These are phyloP conservation scores for Amphipoea lucens DNA, from an alignment of 2,888 invertebrate genomes.

Conservation along the genomic window DNA sequence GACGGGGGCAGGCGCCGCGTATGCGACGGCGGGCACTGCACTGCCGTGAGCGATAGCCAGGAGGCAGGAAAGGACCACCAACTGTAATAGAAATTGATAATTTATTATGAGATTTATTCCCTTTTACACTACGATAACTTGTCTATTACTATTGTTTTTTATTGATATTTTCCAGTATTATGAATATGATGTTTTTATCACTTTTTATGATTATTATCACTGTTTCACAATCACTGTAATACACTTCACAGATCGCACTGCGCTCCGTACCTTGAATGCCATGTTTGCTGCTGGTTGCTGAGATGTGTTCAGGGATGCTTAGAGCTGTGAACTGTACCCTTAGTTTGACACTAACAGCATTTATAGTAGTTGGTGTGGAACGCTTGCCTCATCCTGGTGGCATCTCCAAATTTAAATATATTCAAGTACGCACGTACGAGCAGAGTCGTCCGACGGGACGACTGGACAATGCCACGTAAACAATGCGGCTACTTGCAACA, in stretches of 20 bases:
- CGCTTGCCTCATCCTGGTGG: conserved; percentile 88
- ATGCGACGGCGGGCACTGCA: conserved; percentile 79
- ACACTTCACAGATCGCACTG: conserved; percentile 76
- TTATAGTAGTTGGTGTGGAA: conserved; percentile 82
- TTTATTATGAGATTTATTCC: conserved; percentile 2
- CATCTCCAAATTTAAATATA: conserved; percentile 90
- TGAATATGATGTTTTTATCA: conserved; percentile 30
- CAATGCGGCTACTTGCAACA: conserved; percentile 87
- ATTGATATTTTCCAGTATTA: background rate
- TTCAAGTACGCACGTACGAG: conserved; percentile 90
- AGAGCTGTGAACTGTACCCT: conserved; percentile 86
- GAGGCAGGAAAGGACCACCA: conserved; percentile 85
- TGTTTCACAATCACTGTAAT: conserved; percentile 68
- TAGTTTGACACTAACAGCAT: conserved; percentile 81
- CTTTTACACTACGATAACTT: conserved; percentile 7
- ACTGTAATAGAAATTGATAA: conserved; percentile 72
- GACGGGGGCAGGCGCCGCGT: conserved; percentile 65
- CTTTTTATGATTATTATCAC: conserved; percentile 47
- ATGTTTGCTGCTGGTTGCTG: conserved; percentile 77
- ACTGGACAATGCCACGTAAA: conserved; percentile 88
- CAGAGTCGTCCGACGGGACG: conserved; percentile 77
- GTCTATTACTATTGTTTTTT: background rate
- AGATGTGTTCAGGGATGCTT: conserved; percentile 84
- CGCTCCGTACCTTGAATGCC: conserved; percentile 87
- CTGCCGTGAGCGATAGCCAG: conserved; percentile 81